These are phyloP conservation scores for Carterocephalus palaemon DNA, from an alignment of 2,888 invertebrate genomes.

Conservation along the genomic window DNA sequence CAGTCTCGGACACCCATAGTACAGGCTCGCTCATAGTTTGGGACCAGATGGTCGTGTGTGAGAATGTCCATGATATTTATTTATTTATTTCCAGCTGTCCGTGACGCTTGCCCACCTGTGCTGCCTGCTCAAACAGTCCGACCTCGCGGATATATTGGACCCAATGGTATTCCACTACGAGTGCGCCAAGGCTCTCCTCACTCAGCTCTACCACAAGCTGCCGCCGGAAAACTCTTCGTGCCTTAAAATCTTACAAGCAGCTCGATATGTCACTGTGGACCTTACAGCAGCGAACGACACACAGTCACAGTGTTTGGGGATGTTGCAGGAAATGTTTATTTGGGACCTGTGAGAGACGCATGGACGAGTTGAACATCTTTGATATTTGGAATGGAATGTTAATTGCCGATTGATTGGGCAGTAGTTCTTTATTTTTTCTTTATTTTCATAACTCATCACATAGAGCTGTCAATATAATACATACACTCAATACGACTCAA, in stretches of 20 bases:
- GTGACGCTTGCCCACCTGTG: slow-evolving; percentile 85
- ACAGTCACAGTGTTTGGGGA: slow-evolving; percentile 57
- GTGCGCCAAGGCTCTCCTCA: slow-evolving; percentile 56
- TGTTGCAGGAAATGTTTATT: slow-evolving; percentile 71
- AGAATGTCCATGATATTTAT: too few species aligned
- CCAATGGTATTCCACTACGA: slow-evolving; percentile 70
- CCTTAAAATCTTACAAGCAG: slow-evolving; percentile 63
- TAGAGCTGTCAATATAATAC: too few species aligned
- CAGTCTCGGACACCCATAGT: too few species aligned
- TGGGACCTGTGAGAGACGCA: slow-evolving; percentile 69
- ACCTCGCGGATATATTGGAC: slow-evolving; percentile 77
- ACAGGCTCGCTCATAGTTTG: too few species aligned
- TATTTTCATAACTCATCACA: too few species aligned
- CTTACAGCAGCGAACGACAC: slow-evolving; percentile 49
- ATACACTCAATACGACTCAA: too few species aligned
- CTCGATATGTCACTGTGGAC: slow-evolving; percentile 70
- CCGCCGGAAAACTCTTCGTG: slow-evolving; percentile 68
- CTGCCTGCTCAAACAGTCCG: slow-evolving; percentile 76
- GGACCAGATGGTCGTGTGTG: too few species aligned
- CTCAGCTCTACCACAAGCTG: slow-evolving; percentile 59
- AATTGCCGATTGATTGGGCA: too few species aligned
- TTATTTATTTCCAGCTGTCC: slow-evolving; percentile 81
- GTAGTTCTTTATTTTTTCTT: too few species aligned
- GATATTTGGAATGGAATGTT: too few species aligned
- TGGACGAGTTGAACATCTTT: too few species aligned